Conservation (phyloP, 2,113 vertebrate genomes). For the Podarcis raffonei region DNA sequence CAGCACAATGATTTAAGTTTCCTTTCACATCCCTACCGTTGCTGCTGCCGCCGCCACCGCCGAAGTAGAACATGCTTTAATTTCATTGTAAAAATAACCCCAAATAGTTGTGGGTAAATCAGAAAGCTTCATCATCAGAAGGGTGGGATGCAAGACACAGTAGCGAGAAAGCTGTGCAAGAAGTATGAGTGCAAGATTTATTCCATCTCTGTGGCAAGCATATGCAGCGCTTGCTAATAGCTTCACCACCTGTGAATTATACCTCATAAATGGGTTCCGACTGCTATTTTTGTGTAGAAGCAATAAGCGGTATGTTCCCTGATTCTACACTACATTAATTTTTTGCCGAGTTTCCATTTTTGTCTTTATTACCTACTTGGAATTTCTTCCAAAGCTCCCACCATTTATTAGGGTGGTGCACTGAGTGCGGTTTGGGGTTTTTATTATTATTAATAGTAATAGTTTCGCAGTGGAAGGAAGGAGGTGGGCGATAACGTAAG, state of each 20-base stretch:
- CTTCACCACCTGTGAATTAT: conserved; percentile 65
- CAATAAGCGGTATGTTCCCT: conserved; percentile 56
- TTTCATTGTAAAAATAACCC: conserved; percentile 33
- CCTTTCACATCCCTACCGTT: background rate
- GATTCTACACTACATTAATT: conserved; percentile 66
- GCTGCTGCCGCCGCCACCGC: background rate
- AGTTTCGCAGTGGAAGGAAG: conserved; percentile 21
- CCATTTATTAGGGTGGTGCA: conserved; percentile 46
- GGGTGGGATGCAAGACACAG: background rate
- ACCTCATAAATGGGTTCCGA: conserved; percentile 51
- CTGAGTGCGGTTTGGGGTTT: background rate
- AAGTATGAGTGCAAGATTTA: conserved; percentile 45
- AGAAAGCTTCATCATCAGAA: conserved; percentile 16
- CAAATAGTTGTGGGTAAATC: conserved; percentile 37
- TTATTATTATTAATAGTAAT: conserved; percentile 13
- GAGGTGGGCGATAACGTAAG: conserved; percentile 60
- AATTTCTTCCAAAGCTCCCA: conserved; percentile 64
- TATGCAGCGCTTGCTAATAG: conserved; percentile 52
- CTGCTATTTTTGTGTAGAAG: conserved; percentile 60
- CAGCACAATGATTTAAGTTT: conserved; percentile 19
- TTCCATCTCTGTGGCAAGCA: conserved; percentile 61
- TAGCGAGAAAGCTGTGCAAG: background rate
- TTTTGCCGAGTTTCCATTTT: conserved; percentile 71
- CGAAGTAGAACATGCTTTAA: conserved; percentile 15
- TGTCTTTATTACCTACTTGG: conserved; percentile 55